Conservation (phyloP, 2,888 invertebrate genomes). For the Lithophane socia region DNA sequence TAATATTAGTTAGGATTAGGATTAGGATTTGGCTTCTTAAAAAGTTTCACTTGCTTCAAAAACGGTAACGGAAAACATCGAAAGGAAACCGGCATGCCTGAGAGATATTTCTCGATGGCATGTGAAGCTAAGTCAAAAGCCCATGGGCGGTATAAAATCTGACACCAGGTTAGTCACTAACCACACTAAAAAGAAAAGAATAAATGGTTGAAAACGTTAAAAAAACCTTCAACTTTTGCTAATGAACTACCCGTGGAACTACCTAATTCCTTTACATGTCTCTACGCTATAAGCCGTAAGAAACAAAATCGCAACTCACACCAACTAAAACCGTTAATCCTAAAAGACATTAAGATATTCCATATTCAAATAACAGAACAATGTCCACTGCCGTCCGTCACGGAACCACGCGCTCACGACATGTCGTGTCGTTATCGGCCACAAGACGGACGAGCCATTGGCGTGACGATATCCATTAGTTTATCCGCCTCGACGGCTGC, state of each 20-base stretch:
- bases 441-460: constrained; percentile 64
- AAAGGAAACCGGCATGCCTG: too few species aligned
- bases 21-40: too few species aligned
- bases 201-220: too few species aligned
- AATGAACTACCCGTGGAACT: too few species aligned
- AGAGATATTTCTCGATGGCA: too few species aligned
- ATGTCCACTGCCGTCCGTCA: constrained; percentile 61
- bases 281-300: not conserved
- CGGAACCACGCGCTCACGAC: constrained; percentile 21
- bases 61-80: too few species aligned
- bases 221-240: not conserved
- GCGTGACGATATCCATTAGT: constrained; percentile 74
- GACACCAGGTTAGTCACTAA: too few species aligned
- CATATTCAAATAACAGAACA: constrained; percentile 37
- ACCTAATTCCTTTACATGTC: not conserved
- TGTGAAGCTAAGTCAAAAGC: too few species aligned
- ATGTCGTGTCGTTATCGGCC: constrained; percentile 54
- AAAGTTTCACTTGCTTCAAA: too few species aligned
- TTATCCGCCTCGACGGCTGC: constrained; percentile 46
- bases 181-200: too few species aligned
- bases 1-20: too few species aligned
- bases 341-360: constrained; percentile 28
- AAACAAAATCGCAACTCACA: constrained; percentile 1
- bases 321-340: constrained; percentile 1
- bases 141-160: too few species aligned